Evolutionary conservation across 2,113 vertebrate species (phyloP).

Genomic region (Nettapus auritus): DNA sequence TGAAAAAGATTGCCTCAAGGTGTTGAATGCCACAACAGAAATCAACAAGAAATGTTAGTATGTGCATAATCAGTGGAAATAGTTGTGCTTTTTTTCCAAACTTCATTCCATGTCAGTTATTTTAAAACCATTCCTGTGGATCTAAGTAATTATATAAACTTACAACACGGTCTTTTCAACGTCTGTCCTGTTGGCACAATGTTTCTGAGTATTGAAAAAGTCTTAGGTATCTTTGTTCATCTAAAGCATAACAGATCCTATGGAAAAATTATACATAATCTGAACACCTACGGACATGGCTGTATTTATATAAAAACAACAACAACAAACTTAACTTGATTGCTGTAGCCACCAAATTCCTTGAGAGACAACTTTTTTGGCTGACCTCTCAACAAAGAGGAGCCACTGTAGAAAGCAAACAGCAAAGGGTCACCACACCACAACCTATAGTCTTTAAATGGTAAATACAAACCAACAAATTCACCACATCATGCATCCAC

Average conservation of each 20-base stretch:
- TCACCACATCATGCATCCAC: background rate
- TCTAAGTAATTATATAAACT: background rate
- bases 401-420: background rate
- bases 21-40: background rate
- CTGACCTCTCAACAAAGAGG: background rate
- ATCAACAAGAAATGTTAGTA: background rate
- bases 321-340: background rate
- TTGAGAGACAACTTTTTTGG: background rate
- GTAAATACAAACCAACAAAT: background rate
- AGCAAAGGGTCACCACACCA: background rate
- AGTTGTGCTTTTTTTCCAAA: background rate
- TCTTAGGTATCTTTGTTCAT: background rate
- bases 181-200: background rate
- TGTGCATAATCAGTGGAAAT: background rate
- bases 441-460: background rate
- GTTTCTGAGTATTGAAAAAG: background rate
- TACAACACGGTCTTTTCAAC: background rate
- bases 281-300: background rate
- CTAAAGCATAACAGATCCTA: background rate
- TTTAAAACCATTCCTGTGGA: background rate
- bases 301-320: background rate
- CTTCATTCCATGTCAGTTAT: background rate
- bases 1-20: background rate
- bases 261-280: background rate
- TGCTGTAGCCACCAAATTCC: background rate